phyloP scores from a whole-genome alignment of 2,888 invertebrate genomes.

The Reticulitermes lucifugus region DNA sequence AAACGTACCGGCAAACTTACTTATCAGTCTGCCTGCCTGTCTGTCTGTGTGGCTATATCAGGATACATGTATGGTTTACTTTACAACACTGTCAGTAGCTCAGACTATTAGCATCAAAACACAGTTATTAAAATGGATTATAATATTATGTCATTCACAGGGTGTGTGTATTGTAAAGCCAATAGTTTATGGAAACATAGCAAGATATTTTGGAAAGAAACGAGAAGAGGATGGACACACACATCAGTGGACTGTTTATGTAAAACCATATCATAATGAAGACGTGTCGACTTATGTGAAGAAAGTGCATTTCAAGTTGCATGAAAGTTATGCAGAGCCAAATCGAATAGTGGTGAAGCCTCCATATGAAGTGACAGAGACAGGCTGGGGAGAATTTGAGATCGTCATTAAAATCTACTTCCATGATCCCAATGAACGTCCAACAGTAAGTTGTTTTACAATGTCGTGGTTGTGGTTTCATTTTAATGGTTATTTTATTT shows the following conservation, averaged over 20 bases:
- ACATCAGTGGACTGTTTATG: slow-evolving; percentile 98
- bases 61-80: too few species aligned
- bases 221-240: slow-evolving; percentile 98
- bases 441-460: slow-evolving; percentile 70
- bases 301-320: slow-evolving; percentile 96
- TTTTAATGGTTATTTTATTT: neutral
- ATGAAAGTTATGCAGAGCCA: slow-evolving; percentile 96
- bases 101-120: too few species aligned
- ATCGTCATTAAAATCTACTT: slow-evolving; percentile 98
- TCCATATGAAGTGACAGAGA: slow-evolving; percentile 97
- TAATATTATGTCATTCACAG: slow-evolving; percentile 62
- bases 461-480: too few species aligned
- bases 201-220: slow-evolving; percentile 95
- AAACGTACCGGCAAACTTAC: too few species aligned
- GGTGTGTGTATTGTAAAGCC: slow-evolving; percentile 92
- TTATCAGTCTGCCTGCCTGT: too few species aligned
- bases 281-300: slow-evolving; percentile 96
- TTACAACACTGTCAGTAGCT: too few species aligned
- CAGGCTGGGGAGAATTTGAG: slow-evolving; percentile 99
- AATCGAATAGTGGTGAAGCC: slow-evolving; percentile 94
- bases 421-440: slow-evolving; percentile 94
- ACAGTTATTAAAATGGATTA: neutral
- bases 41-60: too few species aligned
- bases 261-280: slow-evolving; percentile 92
- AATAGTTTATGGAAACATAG: slow-evolving; percentile 95